A percentile compares a stretch with the other conserved stretches of the same genome.
Evolutionary conservation across 2,888 invertebrate genomes (phyloP).

Genomic region (Caenorhabditis sulstoni): DNA sequence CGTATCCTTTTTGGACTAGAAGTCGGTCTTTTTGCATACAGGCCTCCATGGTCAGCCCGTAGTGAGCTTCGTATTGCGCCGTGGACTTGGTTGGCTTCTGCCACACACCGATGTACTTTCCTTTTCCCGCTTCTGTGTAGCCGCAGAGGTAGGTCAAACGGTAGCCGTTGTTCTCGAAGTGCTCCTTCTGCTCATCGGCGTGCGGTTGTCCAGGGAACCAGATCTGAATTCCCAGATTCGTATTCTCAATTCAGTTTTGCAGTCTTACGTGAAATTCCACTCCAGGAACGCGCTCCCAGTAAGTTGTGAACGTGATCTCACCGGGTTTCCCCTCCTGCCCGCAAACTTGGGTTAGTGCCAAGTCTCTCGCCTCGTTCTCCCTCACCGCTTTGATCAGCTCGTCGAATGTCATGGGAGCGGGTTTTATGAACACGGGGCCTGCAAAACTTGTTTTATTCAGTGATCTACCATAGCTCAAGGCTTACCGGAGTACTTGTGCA

Average conservation of each 20-base stretch:
- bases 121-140: conserved; percentile 71
- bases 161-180: conserved; percentile 76
- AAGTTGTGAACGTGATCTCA: conserved; percentile 76
- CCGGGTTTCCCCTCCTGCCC: conserved; percentile 77
- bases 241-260: no score
- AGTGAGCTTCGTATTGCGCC: conserved; percentile 78
- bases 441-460: no score
- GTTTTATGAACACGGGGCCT: conserved; percentile 78
- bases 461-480: no score
- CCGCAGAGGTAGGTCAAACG: conserved; percentile 78
- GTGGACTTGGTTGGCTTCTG: conserved; percentile 70
- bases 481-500: conserved; percentile 77
- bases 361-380: conserved; percentile 78
- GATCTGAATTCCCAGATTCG: conserved; percentile 61
- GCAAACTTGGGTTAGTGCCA: conserved; percentile 79
- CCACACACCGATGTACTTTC: conserved; percentile 77
- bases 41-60: conserved; percentile 76
- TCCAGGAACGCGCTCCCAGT: conserved; percentile 78
- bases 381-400: conserved; percentile 76
- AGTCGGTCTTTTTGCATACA: conserved; percentile 75
- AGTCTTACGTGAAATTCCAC: conserved; percentile 71
- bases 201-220: conserved; percentile 79
- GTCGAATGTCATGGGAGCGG: conserved; percentile 77
- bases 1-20: conserved; percentile 69
- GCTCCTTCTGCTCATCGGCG: conserved; percentile 74